A percentile compares a stretch with the other conserved stretches of the same genome.
Conservation (phyloP, 2,797 vertebrate genomes). For the Valencia hispanica region DNA sequence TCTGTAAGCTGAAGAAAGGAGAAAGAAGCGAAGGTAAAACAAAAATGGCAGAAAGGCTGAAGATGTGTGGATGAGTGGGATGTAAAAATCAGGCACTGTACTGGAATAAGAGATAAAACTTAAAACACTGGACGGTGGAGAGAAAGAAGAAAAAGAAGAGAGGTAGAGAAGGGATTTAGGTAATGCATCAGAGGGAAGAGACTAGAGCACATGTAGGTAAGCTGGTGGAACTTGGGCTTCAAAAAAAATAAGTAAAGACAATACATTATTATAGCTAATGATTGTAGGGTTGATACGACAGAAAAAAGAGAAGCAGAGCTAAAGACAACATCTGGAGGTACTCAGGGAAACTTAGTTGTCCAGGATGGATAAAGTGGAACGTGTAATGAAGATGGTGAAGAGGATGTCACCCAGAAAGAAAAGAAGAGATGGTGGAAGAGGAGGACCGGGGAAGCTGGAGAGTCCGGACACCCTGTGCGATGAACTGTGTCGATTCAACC, state of each 20-base stretch:
- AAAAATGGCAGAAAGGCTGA: background rate
- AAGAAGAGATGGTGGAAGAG: constrained; percentile 83
- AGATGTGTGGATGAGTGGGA: background rate
- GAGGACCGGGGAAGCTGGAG: constrained; percentile 80
- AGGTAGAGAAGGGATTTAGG: constrained; percentile 10
- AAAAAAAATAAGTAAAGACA: constrained; percentile 1
- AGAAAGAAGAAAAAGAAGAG: constrained; percentile 12
- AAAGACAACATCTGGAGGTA: constrained; percentile 1
- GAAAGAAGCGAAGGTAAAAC: background rate
- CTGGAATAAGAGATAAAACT: background rate
- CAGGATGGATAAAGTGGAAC: constrained; percentile 86
- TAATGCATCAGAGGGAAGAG: background rate
- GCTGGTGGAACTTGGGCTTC: constrained; percentile 40
- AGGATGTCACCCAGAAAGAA: constrained; percentile 87
- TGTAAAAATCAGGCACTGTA: constrained; percentile 21
- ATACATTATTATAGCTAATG: constrained; percentile 4
- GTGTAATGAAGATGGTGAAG: constrained; percentile 87
- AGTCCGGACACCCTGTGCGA: constrained; percentile 84
- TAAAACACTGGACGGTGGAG: background rate
- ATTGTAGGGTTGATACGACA: background rate
- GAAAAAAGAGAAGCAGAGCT: constrained; percentile 4
- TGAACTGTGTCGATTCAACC: constrained; percentile 85
- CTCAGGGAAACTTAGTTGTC: background rate
- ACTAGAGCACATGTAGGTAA: constrained; percentile 1
- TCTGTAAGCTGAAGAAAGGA: constrained; percentile 15